Conservation (phyloP, 1,140 invertebrate genomes). For the Drosophila tani region DNA sequence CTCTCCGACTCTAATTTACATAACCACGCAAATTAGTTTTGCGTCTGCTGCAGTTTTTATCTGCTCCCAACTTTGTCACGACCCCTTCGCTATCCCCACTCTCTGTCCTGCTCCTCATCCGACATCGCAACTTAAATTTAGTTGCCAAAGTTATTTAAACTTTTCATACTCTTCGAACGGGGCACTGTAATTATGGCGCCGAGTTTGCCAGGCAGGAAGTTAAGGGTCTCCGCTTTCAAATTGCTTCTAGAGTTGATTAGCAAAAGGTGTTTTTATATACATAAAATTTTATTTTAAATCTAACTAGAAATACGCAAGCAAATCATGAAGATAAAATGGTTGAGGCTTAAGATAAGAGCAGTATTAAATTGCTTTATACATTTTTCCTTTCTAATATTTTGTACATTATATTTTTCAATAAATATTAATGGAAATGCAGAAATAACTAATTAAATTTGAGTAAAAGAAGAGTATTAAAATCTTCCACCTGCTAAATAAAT, state of each 20-base stretch:
- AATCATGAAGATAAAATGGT: no score
- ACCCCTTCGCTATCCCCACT: conserved; percentile 23
- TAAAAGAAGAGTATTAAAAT: background rate
- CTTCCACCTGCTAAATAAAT: background rate
- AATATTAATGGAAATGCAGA: no score
- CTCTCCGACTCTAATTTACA: conserved; percentile 80
- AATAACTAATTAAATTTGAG: no score
- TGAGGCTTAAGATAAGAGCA: no score
- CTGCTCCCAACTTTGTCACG: conserved; percentile 77
- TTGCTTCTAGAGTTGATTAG: background rate
- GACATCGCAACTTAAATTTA: conserved; percentile 76
- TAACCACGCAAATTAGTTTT: conserved; percentile 83
- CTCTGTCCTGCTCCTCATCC: background rate
- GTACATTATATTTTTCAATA: no score
- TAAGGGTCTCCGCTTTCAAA: background rate
- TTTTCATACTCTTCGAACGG: conserved; percentile 48
- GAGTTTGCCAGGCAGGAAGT: conserved; percentile 24
- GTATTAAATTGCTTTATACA: no score
- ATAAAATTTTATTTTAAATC: background rate
- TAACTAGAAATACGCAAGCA: background rate
- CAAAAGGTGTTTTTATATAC: background rate
- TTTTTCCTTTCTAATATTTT: no score
- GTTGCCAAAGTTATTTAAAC: conserved; percentile 81
- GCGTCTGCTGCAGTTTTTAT: conserved; percentile 82
- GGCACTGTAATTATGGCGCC: conserved; percentile 22